These are phyloP conservation scores for Musca domestica DNA, from an alignment of 1,140 invertebrate genomes.

Conservation along the genomic window DNA sequence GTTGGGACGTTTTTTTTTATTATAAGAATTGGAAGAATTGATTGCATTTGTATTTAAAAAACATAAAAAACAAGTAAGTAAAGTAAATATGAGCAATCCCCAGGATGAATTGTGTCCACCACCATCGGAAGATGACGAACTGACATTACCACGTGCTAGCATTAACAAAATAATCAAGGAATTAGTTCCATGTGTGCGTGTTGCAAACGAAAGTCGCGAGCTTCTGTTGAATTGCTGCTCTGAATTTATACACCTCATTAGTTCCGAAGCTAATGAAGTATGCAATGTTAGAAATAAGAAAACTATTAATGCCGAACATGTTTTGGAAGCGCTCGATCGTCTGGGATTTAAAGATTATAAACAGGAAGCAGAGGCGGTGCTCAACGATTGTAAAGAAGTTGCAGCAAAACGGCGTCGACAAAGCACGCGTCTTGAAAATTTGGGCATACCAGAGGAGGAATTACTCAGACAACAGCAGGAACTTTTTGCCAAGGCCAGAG, in stretches of 20 bases:
- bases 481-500: slow-evolving; percentile 84
- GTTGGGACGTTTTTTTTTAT: too few species aligned
- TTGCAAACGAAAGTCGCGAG: slow-evolving; percentile 94
- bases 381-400: slow-evolving; percentile 94
- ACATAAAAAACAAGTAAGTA: slow-evolving; percentile 53
- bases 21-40: slow-evolving; percentile 73
- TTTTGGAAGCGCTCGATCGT: slow-evolving; percentile 87
- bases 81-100: slow-evolving; percentile 42
- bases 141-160: slow-evolving; percentile 91
- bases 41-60: slow-evolving; percentile 85
- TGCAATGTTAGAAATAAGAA: slow-evolving; percentile 96
- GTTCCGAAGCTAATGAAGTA: slow-evolving; percentile 95
- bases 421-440: slow-evolving; percentile 91
- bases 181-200: slow-evolving; percentile 80
- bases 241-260: slow-evolving; percentile 95
- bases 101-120: slow-evolving; percentile 57
- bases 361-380: slow-evolving; percentile 88
- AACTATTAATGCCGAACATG: slow-evolving; percentile 96
- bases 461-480: slow-evolving; percentile 95
- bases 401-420: slow-evolving; percentile 90
- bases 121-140: slow-evolving; percentile 79
- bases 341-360: slow-evolving; percentile 92
- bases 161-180: slow-evolving; percentile 99
- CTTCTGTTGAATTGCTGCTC: slow-evolving; percentile 95
- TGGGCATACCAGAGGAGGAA: slow-evolving; percentile 97